These are phyloP conservation scores for Heliconius congener DNA, from an alignment of 1,140 invertebrate genomes.

Conservation along the genomic window DNA sequence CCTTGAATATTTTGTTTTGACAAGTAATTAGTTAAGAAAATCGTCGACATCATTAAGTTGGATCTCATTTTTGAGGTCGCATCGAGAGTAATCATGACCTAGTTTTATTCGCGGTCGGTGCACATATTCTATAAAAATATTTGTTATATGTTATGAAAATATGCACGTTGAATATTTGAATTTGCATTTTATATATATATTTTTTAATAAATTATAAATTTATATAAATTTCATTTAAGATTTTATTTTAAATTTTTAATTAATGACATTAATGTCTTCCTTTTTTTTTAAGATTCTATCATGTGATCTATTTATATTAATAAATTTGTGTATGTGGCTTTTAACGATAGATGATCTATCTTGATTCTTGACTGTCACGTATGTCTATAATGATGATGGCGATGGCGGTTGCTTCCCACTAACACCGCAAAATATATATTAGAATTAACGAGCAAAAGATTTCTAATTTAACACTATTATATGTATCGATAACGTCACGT, in stretches of 20 bases:
- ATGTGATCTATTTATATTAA: no score
- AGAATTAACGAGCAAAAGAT: no score
- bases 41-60: conserved; percentile 3
- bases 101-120: conserved; percentile 18
- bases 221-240: neutral
- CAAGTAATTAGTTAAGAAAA: neutral
- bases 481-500: no score
- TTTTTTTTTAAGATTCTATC: neutral
- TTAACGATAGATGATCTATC: no score
- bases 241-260: neutral
- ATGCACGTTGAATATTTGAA: neutral
- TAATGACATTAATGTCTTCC: neutral
- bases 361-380: no score
- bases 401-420: no score
- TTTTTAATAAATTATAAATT: neutral
- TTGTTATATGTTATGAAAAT: conserved; percentile 2
- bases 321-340: no score
- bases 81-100: conserved; percentile 17
- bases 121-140: conserved; percentile 12
- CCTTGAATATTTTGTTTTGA: neutral
- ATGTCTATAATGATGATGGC: no score
- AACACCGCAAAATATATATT: no score
- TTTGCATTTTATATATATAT: neutral
- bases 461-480: no score
- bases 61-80: conserved; percentile 12